Evolutionary conservation across 2,113 vertebrate species (phyloP).

Genomic region (Castor canadensis): DNA sequence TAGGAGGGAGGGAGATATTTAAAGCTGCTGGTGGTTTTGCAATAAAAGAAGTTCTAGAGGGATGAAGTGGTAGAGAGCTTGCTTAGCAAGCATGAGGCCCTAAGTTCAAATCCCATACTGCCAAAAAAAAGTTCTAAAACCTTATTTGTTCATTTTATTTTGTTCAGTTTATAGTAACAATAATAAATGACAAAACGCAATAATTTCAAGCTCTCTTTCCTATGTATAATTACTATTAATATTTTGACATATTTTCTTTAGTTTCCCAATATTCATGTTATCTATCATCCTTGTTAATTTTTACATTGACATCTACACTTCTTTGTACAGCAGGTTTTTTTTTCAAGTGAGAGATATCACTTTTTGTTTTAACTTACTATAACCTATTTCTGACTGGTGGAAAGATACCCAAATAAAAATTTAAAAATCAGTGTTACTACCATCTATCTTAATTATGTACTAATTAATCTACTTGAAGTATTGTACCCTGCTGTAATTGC

Average conservation of each 20-base stretch:
- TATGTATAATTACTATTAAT: background rate
- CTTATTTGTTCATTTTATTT: background rate
- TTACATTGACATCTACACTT: background rate
- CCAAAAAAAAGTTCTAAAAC: background rate
- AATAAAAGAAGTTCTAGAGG: background rate
- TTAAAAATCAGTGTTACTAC: no score
- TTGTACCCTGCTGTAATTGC: background rate
- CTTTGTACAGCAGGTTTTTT: background rate
- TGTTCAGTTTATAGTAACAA: background rate
- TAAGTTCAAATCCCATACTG: no score
- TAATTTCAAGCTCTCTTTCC: background rate
- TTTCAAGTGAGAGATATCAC: background rate
- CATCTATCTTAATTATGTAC: background rate
- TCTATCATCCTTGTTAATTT: background rate
- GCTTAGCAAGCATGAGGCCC: no score
- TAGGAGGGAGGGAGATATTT: background rate
- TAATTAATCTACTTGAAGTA: background rate
- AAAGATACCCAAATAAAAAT: background rate
- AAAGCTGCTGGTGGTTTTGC: background rate
- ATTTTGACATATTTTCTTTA: background rate
- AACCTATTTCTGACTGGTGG: background rate
- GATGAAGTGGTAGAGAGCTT: no score
- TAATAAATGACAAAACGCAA: conserved; percentile 9
- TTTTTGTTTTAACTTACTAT: background rate
- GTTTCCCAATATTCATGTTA: background rate